These are phyloP conservation scores for Microtus montanus DNA, from an alignment of 2,113 vertebrate species.

Conservation along the genomic window DNA sequence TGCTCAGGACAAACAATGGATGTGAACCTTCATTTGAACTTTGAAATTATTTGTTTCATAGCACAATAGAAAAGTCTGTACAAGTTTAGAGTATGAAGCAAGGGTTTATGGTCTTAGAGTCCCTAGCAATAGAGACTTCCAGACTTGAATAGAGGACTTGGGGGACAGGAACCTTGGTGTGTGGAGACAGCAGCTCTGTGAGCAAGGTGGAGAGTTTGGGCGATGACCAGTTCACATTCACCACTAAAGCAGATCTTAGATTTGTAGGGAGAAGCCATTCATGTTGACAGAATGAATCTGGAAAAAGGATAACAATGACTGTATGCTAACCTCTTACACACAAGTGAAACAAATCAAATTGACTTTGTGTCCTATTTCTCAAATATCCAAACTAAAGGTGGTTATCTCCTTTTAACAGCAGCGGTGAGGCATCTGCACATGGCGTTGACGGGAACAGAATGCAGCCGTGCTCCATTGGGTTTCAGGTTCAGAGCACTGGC, in stretches of 20 bases:
- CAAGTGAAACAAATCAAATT: background rate
- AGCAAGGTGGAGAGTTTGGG: background rate
- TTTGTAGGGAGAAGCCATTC: background rate
- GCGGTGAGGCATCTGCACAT: constrained; percentile 23
- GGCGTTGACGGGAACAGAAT: constrained; percentile 52
- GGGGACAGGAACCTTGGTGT: background rate
- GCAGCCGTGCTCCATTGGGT: constrained; percentile 59
- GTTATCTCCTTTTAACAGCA: constrained; percentile 55
- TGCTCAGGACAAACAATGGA: constrained; percentile 5
- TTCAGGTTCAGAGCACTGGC: constrained; percentile 51
- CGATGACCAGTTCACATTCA: background rate
- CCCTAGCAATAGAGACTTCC: background rate
- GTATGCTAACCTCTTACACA: background rate
- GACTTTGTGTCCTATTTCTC: background rate
- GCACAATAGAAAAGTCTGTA: background rate
- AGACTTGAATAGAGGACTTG: background rate
- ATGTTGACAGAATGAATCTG: background rate
- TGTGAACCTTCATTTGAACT: background rate
- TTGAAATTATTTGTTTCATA: background rate
- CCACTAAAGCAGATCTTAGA: background rate
- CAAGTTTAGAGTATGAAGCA: background rate
- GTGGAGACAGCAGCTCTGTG: background rate
- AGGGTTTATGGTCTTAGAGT: background rate
- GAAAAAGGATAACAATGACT: constrained; percentile 15
- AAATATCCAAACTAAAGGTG: constrained; percentile 29